These are phyloP conservation scores for Psittacula derbiana DNA, from an alignment of 2,797 vertebrate genomes.

Conservation along the genomic window DNA sequence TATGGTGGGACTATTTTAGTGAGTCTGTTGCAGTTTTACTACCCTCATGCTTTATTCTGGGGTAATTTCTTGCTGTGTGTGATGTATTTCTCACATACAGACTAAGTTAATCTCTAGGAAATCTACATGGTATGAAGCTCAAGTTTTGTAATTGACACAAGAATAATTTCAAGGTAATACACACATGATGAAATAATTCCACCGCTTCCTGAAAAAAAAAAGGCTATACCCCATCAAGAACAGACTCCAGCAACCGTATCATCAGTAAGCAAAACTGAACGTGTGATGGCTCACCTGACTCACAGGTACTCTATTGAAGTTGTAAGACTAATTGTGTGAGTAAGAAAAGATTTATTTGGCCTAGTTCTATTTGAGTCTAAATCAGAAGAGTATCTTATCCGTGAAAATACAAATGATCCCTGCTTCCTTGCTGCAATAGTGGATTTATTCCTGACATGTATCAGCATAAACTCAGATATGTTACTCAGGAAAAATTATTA, in stretches of 20 bases:
- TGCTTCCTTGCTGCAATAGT: conserved; percentile 23
- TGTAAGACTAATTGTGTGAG: not conserved
- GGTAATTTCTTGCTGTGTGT: not conserved
- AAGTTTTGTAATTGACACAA: not conserved
- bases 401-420: conserved; percentile 17
- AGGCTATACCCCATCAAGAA: not conserved
- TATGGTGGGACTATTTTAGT: not conserved
- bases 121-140: not conserved
- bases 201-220: not conserved
- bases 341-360: not conserved
- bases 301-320: not conserved
- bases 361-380: not conserved
- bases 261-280: not conserved
- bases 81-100: not conserved
- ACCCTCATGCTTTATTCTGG: not conserved
- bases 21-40: not conserved
- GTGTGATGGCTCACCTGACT: not conserved
- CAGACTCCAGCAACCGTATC: not conserved
- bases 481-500: conserved; percentile 49
- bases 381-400: not conserved
- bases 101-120: not conserved
- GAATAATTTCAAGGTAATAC: not conserved
- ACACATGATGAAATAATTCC: not conserved
- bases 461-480: conserved; percentile 21
- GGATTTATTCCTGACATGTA: conserved; percentile 31